These are phyloP conservation scores for Ascaphus truei DNA, from an alignment of 2,113 vertebrate genomes.

Conservation along the genomic window DNA sequence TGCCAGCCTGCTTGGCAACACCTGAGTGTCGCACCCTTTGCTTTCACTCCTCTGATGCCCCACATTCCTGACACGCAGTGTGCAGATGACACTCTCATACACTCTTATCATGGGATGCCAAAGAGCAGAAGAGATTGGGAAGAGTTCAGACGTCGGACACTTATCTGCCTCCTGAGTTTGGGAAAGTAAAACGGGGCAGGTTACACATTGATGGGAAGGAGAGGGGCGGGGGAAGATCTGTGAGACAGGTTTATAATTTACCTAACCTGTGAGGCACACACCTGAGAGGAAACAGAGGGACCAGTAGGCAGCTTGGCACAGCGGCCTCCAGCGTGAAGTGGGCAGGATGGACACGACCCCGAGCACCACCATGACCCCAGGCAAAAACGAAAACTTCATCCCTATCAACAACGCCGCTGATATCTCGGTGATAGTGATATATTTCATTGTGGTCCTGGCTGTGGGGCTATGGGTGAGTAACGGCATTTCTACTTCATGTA, in stretches of 20 bases:
- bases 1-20: no score
- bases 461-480: constrained; percentile 89
- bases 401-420: constrained; percentile 81
- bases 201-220: constrained; percentile 30
- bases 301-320: constrained; percentile 13
- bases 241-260: constrained; percentile 26
- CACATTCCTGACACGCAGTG: neutral
- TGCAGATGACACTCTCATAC: neutral
- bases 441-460: constrained; percentile 85
- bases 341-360: constrained; percentile 32
- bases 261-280: constrained; percentile 7
- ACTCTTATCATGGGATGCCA: neutral
- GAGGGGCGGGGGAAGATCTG: constrained; percentile 5
- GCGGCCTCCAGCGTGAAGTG: neutral
- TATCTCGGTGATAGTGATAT: constrained; percentile 88
- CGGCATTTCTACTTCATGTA: no score
- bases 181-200: constrained; percentile 16
- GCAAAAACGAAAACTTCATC: neutral
- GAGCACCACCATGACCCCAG: neutral
- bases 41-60: neutral
- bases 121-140: neutral
- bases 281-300: constrained; percentile 13
- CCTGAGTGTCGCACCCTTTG: neutral
- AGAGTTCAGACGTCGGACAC: neutral
- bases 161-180: neutral